Conservation (phyloP, 2,888 invertebrate species). For the Diplolepis rosae region DNA sequence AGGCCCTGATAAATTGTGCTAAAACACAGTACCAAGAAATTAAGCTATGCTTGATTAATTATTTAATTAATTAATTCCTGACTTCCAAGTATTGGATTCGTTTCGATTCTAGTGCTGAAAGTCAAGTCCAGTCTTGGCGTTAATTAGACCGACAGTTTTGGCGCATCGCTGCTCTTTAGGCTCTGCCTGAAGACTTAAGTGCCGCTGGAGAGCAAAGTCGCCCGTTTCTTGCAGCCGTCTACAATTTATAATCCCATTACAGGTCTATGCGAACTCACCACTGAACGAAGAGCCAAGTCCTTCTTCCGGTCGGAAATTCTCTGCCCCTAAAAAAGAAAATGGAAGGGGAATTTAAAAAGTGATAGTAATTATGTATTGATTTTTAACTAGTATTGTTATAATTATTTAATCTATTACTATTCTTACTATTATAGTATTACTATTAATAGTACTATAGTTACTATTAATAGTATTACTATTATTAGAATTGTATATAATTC, state of each 20-base stretch:
- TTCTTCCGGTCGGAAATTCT: slow-evolving; percentile 38
- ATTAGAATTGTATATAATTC: no score
- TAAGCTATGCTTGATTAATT: no score
- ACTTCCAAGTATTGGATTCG: neutral
- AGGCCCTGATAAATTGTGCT: no score
- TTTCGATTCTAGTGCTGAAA: slow-evolving; percentile 6
- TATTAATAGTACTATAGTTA: no score
- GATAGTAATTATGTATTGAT: no score
- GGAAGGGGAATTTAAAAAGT: neutral
- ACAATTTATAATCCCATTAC: slow-evolving; percentile 61
- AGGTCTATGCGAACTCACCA: slow-evolving; percentile 52
- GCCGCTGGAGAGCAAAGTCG: slow-evolving; percentile 35
- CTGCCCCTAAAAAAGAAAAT: slow-evolving; percentile 43
- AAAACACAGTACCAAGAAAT: no score
- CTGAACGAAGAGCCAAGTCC: slow-evolving; percentile 41
- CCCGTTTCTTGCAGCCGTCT: slow-evolving; percentile 57
- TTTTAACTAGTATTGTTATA: no score
- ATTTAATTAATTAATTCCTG: no score
- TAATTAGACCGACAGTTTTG: slow-evolving; percentile 45
- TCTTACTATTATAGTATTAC: no score
- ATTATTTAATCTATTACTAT: no score
- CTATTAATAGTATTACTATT: no score
- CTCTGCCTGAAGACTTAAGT: slow-evolving; percentile 35
- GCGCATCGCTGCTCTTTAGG: slow-evolving; percentile 37
- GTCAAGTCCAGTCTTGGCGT: slow-evolving; percentile 17